Evolutionary conservation across 1,140 invertebrate species (phyloP), one percentile per base, ranked within the genome.

Genomic region (Teleopsis dalmanni): DNA sequence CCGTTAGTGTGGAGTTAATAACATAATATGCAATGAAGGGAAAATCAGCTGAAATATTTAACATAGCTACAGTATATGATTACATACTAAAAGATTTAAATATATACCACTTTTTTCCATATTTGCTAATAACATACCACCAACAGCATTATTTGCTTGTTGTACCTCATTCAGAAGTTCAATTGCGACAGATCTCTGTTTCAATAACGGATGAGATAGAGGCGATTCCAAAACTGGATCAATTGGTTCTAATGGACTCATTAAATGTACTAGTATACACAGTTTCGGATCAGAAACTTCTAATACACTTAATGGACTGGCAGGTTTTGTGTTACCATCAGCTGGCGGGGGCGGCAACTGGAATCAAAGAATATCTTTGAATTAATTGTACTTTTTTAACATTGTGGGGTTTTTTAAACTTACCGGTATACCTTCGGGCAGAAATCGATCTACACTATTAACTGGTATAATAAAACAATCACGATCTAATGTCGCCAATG

Each of bases 381-480:
- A n/a, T 34, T 22, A 13, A 35, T 25, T 25, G n/a, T 10, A 40
- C 9, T 14, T 14, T 7, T 25, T 10, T n/a, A 22, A 23, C 13
- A n/a, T 4, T 14, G 22, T 21, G 18, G 13, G 22, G n/a, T 23
- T 38, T 4, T 13, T 3, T 4, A 43, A 27, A 53, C 45, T 75
- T 76, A 91, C 88, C 61, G 87, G 86, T 45, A 91, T 85, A 59
- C 87, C 88, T 44, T 85, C 87, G 52, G 88, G 88, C 57, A 91
- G 76, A 73, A 91, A 91, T 51, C 87, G 76, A 70, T 88, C 85
- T 50, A 91, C 75, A 60, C 85, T 87, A 50, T 88, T 85, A 10
- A 90, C 81, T 10, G 88, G 88, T 72, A 91, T 91, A 63, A 91
- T 90, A 71, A 91, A 91, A 71, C 87, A 91, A 72, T 91, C 88